Conservation (phyloP, 2,888 invertebrate genomes). For the Gymnoscelis rufifasciata region DNA sequence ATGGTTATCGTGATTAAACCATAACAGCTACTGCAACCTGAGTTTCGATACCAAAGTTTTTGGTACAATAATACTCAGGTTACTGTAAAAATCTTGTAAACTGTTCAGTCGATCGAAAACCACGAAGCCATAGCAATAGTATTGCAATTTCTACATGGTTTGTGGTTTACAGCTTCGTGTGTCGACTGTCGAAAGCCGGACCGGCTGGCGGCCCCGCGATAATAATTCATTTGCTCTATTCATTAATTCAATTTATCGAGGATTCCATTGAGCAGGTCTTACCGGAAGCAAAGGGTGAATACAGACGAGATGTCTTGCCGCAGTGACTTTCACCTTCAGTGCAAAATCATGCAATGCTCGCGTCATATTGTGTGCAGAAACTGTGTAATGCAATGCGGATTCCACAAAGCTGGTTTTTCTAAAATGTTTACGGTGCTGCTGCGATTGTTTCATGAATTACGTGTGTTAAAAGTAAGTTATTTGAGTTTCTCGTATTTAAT, state of each 20-base stretch:
- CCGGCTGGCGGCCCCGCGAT: slow-evolving; percentile 24
- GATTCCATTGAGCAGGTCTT: slow-evolving; percentile 36
- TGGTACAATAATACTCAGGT: neutral
- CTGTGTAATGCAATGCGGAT: slow-evolving; percentile 25
- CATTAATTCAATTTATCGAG: slow-evolving; percentile 41
- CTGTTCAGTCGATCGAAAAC: slow-evolving; percentile 32
- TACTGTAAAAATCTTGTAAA: slow-evolving; percentile 9
- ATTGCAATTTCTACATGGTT: slow-evolving; percentile 30
- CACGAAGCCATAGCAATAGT: slow-evolving; percentile 44
- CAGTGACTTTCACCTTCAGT: slow-evolving; percentile 50
- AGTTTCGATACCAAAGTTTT: too few relatives aligned
- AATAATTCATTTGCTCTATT: slow-evolving; percentile 39
- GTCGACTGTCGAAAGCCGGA: slow-evolving; percentile 24
- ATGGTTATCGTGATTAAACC: neutral
- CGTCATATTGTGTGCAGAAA: slow-evolving; percentile 36
- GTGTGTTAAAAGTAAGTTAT: too few relatives aligned
- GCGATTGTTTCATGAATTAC: too few relatives aligned
- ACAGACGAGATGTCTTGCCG: slow-evolving; percentile 43
- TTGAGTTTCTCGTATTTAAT: too few relatives aligned
- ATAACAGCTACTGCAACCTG: slow-evolving; percentile 1
- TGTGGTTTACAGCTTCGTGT: slow-evolving; percentile 26
- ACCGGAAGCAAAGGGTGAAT: slow-evolving; percentile 39
- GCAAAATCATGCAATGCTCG: slow-evolving; percentile 41
- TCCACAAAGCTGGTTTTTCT: slow-evolving; percentile 8
- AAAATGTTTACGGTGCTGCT: neutral